A percentile compares a stretch with the other conserved stretches of the same genome.
Conservation (phyloP, 2,888 invertebrate species). For the Drosophila suboccidentalis region DNA sequence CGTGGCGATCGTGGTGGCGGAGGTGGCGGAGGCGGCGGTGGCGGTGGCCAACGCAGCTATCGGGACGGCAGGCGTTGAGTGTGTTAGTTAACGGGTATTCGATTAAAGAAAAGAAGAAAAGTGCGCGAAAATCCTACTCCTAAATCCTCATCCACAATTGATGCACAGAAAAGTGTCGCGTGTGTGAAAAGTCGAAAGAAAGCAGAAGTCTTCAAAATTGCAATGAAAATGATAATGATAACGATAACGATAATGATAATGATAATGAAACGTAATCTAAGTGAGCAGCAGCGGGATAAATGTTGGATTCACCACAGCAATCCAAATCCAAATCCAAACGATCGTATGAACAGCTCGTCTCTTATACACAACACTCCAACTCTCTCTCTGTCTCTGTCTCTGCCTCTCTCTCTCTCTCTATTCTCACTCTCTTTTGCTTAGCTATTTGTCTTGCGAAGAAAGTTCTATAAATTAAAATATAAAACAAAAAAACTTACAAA, state of each 20-base stretch:
- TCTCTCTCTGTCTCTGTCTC: conserved; percentile 40
- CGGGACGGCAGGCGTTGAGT: conserved; percentile 68
- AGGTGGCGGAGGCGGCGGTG: conserved; percentile 52
- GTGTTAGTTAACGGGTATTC: conserved; percentile 42
- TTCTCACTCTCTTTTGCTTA: conserved; percentile 48
- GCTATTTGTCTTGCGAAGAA: conserved; percentile 51
- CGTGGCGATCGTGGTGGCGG: conserved; percentile 82
- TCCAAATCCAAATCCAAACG: conserved; percentile 6
- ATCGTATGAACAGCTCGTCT: conserved; percentile 49
- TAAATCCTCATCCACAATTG: conserved; percentile 21
- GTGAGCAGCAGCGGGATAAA: conserved; percentile 45
- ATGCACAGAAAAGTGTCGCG: conserved; percentile 48
- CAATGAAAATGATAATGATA: conserved; percentile 36
- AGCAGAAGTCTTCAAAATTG: conserved; percentile 38
- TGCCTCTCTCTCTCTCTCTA: conserved; percentile 26
- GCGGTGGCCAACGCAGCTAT: conserved; percentile 70
- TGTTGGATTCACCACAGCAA: conserved; percentile 23
- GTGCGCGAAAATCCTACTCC: conserved; percentile 42
- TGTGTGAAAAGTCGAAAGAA: conserved; percentile 9
- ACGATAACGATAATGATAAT: conserved; percentile 4
- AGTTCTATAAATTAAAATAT: conserved; percentile 37
- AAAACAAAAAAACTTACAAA: conserved; percentile 58
- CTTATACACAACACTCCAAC: conserved; percentile 62
- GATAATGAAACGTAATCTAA: conserved; percentile 52
- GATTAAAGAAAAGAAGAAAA: conserved; percentile 18